Conservation (phyloP, 2,888 invertebrate genomes). For the Sinohyriopsis cumingii region DNA sequence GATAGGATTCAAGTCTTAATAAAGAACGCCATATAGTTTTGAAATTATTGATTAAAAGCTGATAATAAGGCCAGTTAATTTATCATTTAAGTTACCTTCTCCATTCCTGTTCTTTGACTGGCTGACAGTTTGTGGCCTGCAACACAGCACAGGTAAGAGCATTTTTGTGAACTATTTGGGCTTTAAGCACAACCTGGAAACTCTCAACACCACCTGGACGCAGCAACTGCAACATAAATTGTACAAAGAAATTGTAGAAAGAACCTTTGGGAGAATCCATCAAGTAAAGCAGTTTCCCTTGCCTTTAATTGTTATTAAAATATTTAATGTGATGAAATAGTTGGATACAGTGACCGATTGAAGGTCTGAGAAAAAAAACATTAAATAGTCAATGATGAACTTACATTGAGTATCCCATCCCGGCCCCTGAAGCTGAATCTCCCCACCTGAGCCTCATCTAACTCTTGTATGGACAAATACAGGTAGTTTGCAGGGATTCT, state of each 20-base stretch:
- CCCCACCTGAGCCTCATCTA: conserved; percentile 70
- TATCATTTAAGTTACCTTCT: conserved; percentile 40
- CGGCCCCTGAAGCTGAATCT: conserved; percentile 65
- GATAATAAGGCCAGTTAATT: too few species aligned
- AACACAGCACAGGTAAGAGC: conserved; percentile 66
- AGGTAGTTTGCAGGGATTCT: conserved; percentile 62
- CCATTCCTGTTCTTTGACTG: conserved; percentile 45
- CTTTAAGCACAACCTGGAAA: conserved; percentile 64
- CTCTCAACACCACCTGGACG: conserved; percentile 64
- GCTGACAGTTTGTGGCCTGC: conserved; percentile 65
- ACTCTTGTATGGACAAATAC: conserved; percentile 68
- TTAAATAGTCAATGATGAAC: neutral
- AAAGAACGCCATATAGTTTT: too few species aligned
- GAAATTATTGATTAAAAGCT: too few species aligned
- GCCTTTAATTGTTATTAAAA: neutral
- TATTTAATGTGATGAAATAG: too few species aligned
- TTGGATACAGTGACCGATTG: too few species aligned
- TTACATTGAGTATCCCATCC: conserved; percentile 65
- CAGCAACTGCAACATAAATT: conserved; percentile 51
- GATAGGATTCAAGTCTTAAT: too few species aligned
- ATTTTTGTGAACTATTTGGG: conserved; percentile 71
- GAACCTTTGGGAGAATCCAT: neutral
- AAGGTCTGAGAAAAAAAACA: too few species aligned
- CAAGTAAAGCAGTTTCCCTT: neutral
- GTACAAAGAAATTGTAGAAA: neutral